These are phyloP conservation scores for Martes martes DNA, from an alignment of 2,113 vertebrate species.

Conservation along the genomic window DNA sequence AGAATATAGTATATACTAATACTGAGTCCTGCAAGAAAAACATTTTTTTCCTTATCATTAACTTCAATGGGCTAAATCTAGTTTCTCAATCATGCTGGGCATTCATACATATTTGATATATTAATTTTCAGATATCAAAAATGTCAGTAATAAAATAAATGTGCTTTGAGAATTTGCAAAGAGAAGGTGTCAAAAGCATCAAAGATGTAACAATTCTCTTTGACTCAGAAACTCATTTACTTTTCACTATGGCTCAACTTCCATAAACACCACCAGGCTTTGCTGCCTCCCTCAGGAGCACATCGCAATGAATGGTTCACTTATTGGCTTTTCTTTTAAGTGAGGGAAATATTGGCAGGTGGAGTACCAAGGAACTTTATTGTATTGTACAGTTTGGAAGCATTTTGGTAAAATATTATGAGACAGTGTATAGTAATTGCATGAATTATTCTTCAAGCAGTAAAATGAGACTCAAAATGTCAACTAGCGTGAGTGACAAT, in stretches of 20 bases:
- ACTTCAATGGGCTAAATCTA: neutral
- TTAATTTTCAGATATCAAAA: slow-evolving; percentile 3
- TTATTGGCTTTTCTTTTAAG: neutral
- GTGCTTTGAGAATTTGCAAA: neutral
- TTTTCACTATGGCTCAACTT: neutral
- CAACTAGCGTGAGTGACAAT: neutral
- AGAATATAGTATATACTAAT: neutral
- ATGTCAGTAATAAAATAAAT: neutral
- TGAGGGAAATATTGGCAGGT: neutral
- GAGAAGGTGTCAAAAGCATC: neutral
- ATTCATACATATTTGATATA: neutral
- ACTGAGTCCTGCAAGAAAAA: neutral
- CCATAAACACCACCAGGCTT: neutral
- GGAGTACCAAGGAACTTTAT: neutral
- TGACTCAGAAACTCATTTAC: neutral
- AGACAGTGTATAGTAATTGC: neutral
- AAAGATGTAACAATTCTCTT: neutral
- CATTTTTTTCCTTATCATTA: neutral
- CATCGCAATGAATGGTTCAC: neutral
- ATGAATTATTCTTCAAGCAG: neutral
- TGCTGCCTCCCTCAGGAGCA: neutral
- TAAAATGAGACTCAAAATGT: neutral
- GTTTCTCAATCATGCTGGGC: neutral
- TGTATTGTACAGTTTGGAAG: neutral
- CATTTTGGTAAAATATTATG: neutral